phyloP scores from a whole-genome alignment of 2,113 vertebrate species.

The Hypomesus transpacificus region DNA sequence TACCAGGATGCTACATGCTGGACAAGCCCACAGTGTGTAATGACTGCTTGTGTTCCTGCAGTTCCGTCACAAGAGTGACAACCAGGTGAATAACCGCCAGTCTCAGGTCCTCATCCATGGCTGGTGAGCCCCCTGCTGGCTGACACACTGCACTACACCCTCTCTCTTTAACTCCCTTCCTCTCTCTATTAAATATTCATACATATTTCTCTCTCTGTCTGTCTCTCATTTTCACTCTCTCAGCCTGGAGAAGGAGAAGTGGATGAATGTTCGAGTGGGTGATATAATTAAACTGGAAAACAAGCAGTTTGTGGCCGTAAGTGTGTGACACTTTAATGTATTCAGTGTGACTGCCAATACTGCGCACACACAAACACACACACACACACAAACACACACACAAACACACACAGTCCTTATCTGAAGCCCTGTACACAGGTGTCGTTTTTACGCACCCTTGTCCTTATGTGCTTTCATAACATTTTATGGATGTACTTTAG shows the following conservation, averaged over 20 bases:
- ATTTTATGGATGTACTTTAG: conserved; percentile 1
- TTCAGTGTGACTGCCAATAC: background rate
- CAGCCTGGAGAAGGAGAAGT: conserved; percentile 88
- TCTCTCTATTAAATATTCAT: background rate
- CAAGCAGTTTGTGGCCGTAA: conserved; percentile 95
- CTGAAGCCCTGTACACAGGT: no score
- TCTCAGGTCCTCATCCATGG: conserved; percentile 89
- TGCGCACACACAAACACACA: background rate
- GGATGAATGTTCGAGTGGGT: conserved; percentile 94
- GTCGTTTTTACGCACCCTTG: no score
- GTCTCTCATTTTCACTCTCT: conserved; percentile 6
- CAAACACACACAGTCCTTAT: background rate
- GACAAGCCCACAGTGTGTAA: no score
- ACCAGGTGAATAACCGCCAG: conserved; percentile 95
- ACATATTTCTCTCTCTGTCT: background rate
- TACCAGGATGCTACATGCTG: no score
- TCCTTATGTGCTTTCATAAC: no score
- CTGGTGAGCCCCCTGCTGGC: conserved; percentile 72
- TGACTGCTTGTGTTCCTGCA: conserved; percentile 37
- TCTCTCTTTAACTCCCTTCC: background rate
- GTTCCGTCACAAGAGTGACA: conserved; percentile 97
- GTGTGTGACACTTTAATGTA: conserved; percentile 31
- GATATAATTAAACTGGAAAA: conserved; percentile 96
- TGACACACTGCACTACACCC: no score
- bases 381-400: conserved; percentile 5